These are phyloP conservation scores for Camponotus floridanus DNA, from an alignment of 1,140 invertebrate species.

Conservation along the genomic window DNA sequence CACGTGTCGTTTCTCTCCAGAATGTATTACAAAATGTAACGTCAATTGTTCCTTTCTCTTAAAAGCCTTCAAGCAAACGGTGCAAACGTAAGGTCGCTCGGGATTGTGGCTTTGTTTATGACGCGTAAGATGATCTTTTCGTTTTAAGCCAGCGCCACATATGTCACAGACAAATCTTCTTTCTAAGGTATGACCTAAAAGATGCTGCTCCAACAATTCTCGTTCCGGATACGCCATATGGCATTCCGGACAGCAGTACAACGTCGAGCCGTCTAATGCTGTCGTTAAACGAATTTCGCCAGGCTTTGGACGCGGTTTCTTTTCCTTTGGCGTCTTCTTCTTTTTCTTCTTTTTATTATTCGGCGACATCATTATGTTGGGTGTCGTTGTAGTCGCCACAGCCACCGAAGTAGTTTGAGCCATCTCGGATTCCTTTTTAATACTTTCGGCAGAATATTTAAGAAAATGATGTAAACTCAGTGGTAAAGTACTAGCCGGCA, in stretches of 20 bases:
- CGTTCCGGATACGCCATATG: conserved; percentile 95
- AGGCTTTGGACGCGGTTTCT: conserved; percentile 93
- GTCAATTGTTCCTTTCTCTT: conserved; percentile 95
- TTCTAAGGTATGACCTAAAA: conserved; percentile 93
- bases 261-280: conserved; percentile 92
- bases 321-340: conserved; percentile 92
- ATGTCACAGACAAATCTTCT: conserved; percentile 94
- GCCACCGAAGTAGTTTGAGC: conserved; percentile 87
- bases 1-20: conserved; percentile 94
- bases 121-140: conserved; percentile 93
- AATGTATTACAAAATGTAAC: conserved; percentile 94
- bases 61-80: conserved; percentile 94
- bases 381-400: conserved; percentile 85
- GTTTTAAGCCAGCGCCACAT: conserved; percentile 93
- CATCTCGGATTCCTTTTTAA: conserved; percentile 90
- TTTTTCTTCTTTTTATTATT: conserved; percentile 93
- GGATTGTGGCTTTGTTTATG: conserved; percentile 94
- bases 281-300: conserved; percentile 94
- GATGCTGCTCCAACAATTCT: conserved; percentile 92
- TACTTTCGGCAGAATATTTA: conserved; percentile 93
- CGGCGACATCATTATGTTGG: conserved; percentile 85
- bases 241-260: conserved; percentile 95
- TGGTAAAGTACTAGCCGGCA: conserved; percentile 91
- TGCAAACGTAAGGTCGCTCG: conserved; percentile 93
- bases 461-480: conserved; percentile 93